Evolutionary conservation across 2,797 vertebrate genomes (phyloP).

Genomic region (Lepilemur ruficaudatus): DNA sequence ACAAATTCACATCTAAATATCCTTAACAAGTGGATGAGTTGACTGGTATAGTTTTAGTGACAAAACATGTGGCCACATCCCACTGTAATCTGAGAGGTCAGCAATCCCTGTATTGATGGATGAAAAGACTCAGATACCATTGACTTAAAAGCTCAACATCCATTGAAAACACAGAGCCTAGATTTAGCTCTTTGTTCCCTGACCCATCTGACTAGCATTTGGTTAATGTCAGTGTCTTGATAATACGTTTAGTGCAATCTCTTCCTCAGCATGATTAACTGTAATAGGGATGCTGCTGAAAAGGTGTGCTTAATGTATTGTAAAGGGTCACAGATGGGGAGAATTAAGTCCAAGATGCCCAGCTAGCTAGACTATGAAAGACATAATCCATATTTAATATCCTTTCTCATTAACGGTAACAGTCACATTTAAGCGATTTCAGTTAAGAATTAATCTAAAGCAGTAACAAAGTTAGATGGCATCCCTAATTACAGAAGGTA

Average conservation of each 20-base stretch:
- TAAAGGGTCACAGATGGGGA: constrained; percentile 78
- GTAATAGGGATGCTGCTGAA: constrained; percentile 72
- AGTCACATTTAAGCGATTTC: constrained; percentile 67
- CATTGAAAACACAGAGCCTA: constrained; percentile 53
- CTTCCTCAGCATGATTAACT: constrained; percentile 76
- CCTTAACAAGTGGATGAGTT: not conserved
- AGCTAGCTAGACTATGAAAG: constrained; percentile 75
- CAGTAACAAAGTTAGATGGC: constrained; percentile 58
- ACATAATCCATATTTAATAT: constrained; percentile 77
- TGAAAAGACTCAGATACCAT: constrained; percentile 55
- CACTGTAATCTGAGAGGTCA: not conserved
- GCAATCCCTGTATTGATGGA: not conserved
- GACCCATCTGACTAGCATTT: constrained; percentile 74
- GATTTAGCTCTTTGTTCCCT: constrained; percentile 74
- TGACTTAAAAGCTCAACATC: constrained; percentile 73
- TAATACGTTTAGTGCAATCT: constrained; percentile 79
- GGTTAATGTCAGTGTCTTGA: constrained; percentile 71
- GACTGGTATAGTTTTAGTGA: not conserved
- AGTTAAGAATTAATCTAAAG: constrained; percentile 69
- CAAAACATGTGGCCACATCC: not conserved
- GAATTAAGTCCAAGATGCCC: constrained; percentile 74
- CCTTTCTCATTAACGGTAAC: constrained; percentile 66
- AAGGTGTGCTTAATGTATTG: constrained; percentile 79
- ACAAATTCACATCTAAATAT: not conserved
- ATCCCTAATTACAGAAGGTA: constrained; percentile 64